Evolutionary conservation across 2,113 vertebrate species (phyloP), one percentile per base, ranked within the genome.

Genomic region (Nanorana parkeri): DNA sequence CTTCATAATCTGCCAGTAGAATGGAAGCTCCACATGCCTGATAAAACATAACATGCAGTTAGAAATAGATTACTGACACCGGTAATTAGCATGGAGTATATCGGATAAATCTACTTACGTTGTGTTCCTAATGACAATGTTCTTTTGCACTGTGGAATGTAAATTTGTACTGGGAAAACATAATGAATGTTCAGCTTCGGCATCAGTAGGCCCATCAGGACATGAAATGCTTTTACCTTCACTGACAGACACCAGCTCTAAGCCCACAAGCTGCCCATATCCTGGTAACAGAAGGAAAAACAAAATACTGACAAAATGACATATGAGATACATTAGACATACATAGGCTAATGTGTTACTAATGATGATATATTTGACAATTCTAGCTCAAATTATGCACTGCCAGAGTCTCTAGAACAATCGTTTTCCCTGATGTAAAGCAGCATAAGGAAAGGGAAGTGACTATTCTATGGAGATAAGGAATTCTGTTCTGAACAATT

Each of bases 1-100:
- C 74, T 95, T 94, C 89, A 91, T 86, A 84, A 95, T 90, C 90
- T 94, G 93, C 96, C 97, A 99, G 84, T 92, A 92, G 88, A 96
- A 99, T 16, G 94, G 90, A 87, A 99, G 91, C 80, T 95, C 94
- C 88, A 97, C n/a, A 0, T 94, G 92, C 60, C 98, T 99, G 61
- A 54, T 47, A 13, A 2, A 2, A 17, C 28, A 29, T 67, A 17
- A 29, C 23, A 32, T 10, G 32, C 23, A 17, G 28, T 19, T 68
- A 41, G 19, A 21, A 17, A 41, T 20, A 60, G n/a, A n/a, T 60
- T 60, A 60, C 8, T n/a, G 58, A 60, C 58, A 47, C 13, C 2
- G 41, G 41, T 10, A 47, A 47, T 10, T 47, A 47, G 41, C 41
- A 47, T 47, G 41, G 10, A 13, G 6, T 47, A 47, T 47, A 17